Evolutionary conservation across 2,888 invertebrate species (phyloP).

Genomic region (Rhabditoides inermis): DNA sequence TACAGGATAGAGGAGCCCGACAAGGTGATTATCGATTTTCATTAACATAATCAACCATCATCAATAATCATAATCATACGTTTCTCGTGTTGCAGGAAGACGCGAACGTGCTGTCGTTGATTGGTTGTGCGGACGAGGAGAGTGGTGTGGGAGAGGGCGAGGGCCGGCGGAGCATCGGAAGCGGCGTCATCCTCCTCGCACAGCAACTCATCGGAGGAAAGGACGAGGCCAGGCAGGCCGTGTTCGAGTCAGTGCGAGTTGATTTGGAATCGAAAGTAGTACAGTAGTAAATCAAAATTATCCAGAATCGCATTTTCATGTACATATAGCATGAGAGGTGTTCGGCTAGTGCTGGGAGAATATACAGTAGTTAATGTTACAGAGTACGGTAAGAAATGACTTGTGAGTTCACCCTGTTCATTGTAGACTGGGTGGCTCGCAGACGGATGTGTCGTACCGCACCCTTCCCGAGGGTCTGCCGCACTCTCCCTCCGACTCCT

Average conservation of each 20-base stretch:
- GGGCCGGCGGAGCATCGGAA: slow-evolving; percentile 16
- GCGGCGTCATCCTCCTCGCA: slow-evolving; percentile 44
- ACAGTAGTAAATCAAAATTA: slow-evolving; percentile 1
- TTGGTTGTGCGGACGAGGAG: slow-evolving; percentile 26
- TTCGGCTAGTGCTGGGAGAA: too few species aligned
- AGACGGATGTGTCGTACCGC: slow-evolving; percentile 21
- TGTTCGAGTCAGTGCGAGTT: slow-evolving; percentile 2
- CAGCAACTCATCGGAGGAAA: slow-evolving; percentile 38
- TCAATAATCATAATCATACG: not conserved
- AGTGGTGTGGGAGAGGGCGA: slow-evolving; percentile 20
- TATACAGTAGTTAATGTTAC: too few species aligned
- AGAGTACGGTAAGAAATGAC: too few species aligned
- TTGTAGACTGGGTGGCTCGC: slow-evolving; percentile 11
- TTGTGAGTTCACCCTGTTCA: not conserved
- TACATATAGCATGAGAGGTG: too few species aligned
- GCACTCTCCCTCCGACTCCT: slow-evolving; percentile 12
- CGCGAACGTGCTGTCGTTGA: slow-evolving; percentile 2
- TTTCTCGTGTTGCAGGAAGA: slow-evolving; percentile 19
- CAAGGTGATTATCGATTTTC: slow-evolving; percentile 10
- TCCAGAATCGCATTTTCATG: too few species aligned
- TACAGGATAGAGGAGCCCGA: slow-evolving; percentile 19
- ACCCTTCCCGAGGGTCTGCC: slow-evolving; percentile 19
- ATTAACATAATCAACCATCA: not conserved
- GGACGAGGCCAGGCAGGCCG: slow-evolving; percentile 5
- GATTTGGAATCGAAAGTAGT: not conserved